Evolutionary conservation across 2,113 vertebrate species (phyloP).

Genomic region (Albula goreensis): DNA sequence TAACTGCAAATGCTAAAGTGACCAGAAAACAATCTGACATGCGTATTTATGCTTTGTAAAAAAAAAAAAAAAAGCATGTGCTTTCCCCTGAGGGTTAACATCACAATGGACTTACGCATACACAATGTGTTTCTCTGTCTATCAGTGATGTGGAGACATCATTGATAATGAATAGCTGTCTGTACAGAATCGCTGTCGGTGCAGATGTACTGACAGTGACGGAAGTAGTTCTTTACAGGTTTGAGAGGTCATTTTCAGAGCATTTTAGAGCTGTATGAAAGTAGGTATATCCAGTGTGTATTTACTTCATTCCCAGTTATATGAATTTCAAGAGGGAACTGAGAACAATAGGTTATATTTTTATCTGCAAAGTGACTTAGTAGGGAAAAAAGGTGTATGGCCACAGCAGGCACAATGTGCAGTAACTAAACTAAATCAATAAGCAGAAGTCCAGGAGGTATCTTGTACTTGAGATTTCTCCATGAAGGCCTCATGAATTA

Average conservation of each 20-base stretch:
- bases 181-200: not conserved
- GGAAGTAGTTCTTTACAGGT: not conserved
- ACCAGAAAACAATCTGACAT: too few species aligned
- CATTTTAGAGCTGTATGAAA: not conserved
- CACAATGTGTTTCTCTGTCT: too few species aligned
- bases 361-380: not conserved
- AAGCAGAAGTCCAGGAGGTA: not conserved
- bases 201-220: not conserved
- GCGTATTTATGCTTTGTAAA: too few species aligned
- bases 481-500: not conserved
- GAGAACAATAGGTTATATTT: not conserved
- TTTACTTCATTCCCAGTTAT: constrained; percentile 12
- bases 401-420: not conserved
- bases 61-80: too few species aligned
- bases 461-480: not conserved
- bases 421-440: not conserved
- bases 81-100: too few species aligned
- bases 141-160: not conserved
- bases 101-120: too few species aligned
- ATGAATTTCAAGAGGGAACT: not conserved
- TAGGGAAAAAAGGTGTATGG: not conserved
- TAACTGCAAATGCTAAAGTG: too few species aligned
- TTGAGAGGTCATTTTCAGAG: too few species aligned
- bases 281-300: not conserved
- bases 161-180: not conserved